Base-by-base conservation (phyloP, 1,140 invertebrate species). In the Diachasmimorpha longicaudata region DNA sequence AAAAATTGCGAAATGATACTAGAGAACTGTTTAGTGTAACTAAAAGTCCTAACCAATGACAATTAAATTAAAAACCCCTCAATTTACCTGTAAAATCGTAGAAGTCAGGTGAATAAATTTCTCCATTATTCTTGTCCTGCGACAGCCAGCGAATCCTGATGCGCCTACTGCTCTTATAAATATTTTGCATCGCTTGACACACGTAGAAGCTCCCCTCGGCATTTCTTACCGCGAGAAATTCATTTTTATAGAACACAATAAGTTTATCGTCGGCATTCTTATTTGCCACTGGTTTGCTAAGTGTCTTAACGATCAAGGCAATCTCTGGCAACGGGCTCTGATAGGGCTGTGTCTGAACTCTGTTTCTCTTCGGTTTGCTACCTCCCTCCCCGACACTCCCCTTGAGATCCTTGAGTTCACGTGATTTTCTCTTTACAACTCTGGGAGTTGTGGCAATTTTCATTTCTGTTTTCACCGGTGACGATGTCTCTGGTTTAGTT, bases 101-200 rank as follows among this genome's bases (percentile, higher is more conserved):
- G 90, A 97, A 97, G 89, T 97, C 96, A 3, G 95, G 94, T 63
- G 93, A 94, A 89, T 97, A 98, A 16, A 94, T 92, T 85, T 95
- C 92, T 3, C 93, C 92, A 13, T 90, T 87, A 37, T 89, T 86
- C 84, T 93, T 92, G 76, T 94, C 93, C 88, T 94, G 93, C 4
- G 95, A 95, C 39, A 97, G 88, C 96, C 96, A 98, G 81, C 96
- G 93, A 82, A 98, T 97, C 82, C 93, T 93, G 82, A 97, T 96
- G 84, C 93, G 93, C 72, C 92, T 91, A 72, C 93, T 93, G 14
- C 92, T 93, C 85, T 94, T 95, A 85, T 96, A 97, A 71, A 98
- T 94, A 89, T 97, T 97, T 90, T 97, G 96, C 87, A 95, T 92
- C 4, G 95, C 93, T 88, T 97, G 95, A 85, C 96, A 98, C 48